phyloP scores from a whole-genome alignment of 2,113 vertebrate genomes.

The Ursus arctos region DNA sequence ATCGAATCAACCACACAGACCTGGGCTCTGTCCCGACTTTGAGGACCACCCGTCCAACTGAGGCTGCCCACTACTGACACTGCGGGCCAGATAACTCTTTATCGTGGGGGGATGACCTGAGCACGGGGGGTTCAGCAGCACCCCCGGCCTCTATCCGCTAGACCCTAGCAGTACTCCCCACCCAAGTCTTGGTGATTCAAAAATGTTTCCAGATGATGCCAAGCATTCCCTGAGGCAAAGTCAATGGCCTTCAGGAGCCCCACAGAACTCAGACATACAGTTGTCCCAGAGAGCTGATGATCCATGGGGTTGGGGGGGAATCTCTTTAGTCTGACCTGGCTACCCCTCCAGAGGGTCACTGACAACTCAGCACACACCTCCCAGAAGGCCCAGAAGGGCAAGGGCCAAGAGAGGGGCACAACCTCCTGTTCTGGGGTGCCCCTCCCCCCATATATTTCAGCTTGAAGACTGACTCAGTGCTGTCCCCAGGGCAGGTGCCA shows the following conservation, averaged over 20 bases:
- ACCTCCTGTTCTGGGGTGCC: neutral
- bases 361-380: neutral
- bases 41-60: accelerated
- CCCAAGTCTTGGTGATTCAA: neutral
- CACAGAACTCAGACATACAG: neutral
- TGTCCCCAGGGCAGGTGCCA: neutral
- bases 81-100: accelerated
- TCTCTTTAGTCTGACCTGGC: too few species aligned
- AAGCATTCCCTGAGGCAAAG: neutral
- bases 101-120: neutral
- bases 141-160: too few species aligned
- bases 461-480: neutral
- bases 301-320: neutral
- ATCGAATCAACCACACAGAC: accelerated
- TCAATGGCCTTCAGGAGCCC: neutral
- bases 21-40: accelerated
- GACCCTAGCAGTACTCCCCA: accelerated
- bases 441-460: neutral
- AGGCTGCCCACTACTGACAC: neutral
- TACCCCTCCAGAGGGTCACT: neutral
- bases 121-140: accelerated
- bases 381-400: neutral
- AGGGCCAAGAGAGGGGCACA: neutral
- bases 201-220: neutral
- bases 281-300: neutral